These are phyloP conservation scores for Microchirus variegatus DNA, from an alignment of 2,797 vertebrate genomes.

Conservation along the genomic window DNA sequence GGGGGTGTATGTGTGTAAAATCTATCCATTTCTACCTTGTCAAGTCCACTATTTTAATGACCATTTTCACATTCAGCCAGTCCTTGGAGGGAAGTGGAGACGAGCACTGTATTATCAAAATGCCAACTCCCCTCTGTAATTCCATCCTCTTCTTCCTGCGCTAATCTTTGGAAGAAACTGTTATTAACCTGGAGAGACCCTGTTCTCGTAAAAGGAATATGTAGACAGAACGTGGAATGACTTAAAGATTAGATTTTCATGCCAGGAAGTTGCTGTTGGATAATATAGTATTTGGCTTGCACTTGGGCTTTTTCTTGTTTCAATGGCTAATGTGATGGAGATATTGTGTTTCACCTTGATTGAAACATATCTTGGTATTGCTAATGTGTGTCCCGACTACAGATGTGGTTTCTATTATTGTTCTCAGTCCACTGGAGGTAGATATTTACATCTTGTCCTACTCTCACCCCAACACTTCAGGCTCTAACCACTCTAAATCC, in stretches of 20 bases:
- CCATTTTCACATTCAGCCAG: slow-evolving; percentile 26
- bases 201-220: slow-evolving; percentile 62
- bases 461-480: slow-evolving; percentile 31
- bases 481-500: slow-evolving; percentile 62
- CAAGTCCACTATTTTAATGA: slow-evolving; percentile 39
- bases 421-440: background rate
- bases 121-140: slow-evolving; percentile 55
- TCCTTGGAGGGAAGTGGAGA: slow-evolving; percentile 31
- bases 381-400: slow-evolving; percentile 16
- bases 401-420: slow-evolving; percentile 14
- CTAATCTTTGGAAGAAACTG: slow-evolving; percentile 56
- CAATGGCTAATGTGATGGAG: slow-evolving; percentile 29
- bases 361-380: slow-evolving; percentile 25
- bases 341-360: slow-evolving; percentile 36
- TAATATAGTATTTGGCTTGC: slow-evolving; percentile 59
- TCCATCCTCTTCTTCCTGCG: slow-evolving; percentile 52
- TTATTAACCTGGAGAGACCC: slow-evolving; percentile 62
- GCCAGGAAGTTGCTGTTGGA: slow-evolving; percentile 35
- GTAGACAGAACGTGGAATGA: slow-evolving; percentile 47
- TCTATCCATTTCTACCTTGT: slow-evolving; percentile 20
- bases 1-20: background rate
- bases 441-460: slow-evolving; percentile 31
- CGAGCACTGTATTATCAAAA: slow-evolving; percentile 50
- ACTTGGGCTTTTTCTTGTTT: slow-evolving; percentile 30
- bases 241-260: slow-evolving; percentile 58